These are phyloP conservation scores for Caenorhabditis sinica DNA, from an alignment of 2,888 invertebrate genomes.

Conservation along the genomic window DNA sequence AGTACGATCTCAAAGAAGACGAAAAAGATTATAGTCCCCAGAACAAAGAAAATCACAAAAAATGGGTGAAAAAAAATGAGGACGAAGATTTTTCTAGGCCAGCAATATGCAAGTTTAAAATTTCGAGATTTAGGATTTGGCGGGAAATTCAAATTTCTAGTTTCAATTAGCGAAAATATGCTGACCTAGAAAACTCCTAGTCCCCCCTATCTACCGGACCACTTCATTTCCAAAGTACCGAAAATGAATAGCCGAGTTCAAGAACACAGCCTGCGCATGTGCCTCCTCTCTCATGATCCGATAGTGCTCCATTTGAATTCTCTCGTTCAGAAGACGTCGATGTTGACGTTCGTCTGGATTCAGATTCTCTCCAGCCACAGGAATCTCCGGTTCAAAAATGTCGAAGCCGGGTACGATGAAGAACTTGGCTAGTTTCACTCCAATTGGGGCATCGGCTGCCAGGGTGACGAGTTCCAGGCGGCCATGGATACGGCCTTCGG, in stretches of 20 bases:
- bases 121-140: no score
- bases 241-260: slow-evolving; percentile 40
- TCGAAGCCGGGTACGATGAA: slow-evolving; percentile 47
- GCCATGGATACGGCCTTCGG: background rate
- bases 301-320: slow-evolving; percentile 36
- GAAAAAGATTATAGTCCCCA: background rate
- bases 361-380: background rate
- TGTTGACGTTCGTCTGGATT: slow-evolving; percentile 17
- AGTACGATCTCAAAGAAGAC: background rate
- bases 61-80: background rate
- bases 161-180: no score
- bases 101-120: no score
- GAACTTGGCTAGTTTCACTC: slow-evolving; percentile 46
- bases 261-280: slow-evolving; percentile 29
- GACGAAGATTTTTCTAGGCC: background rate
- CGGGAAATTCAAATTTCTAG: background rate
- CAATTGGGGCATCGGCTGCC: slow-evolving; percentile 41
- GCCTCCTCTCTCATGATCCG: slow-evolving; percentile 35
- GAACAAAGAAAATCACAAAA: no score
- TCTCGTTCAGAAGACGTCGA: slow-evolving; percentile 23
- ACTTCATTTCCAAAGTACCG: slow-evolving; percentile 41
- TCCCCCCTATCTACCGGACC: no score
- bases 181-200: no score
- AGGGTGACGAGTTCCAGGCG: slow-evolving; percentile 37
- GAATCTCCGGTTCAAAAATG: slow-evolving; percentile 33